Conservation (phyloP, 2,797 vertebrate genomes). For the Smutsia temminckii region DNA sequence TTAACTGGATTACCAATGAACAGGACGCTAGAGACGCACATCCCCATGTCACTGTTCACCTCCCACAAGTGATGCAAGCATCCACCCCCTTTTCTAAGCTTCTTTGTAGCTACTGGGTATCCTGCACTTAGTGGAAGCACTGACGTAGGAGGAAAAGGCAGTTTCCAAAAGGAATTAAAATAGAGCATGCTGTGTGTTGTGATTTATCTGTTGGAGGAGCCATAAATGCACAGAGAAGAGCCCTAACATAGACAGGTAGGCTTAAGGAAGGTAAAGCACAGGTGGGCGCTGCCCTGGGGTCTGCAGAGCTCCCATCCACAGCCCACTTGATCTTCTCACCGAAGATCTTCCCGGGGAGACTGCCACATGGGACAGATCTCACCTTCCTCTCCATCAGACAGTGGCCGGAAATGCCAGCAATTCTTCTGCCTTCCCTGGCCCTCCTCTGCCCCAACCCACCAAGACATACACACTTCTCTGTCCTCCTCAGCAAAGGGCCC, state of each 20-base stretch:
- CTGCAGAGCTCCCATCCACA: too few species aligned
- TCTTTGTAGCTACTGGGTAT: fast-evolving
- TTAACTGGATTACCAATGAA: too few species aligned
- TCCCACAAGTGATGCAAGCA: fast-evolving
- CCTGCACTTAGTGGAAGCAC: fast-evolving
- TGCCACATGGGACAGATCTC: fast-evolving
- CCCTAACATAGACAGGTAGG: fast-evolving
- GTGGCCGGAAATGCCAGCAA: fast-evolving
- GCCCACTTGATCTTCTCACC: background rate
- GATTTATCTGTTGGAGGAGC: fast-evolving
- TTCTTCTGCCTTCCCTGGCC: fast-evolving
- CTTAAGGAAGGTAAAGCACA: fast-evolving
- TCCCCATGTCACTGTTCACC: fast-evolving
- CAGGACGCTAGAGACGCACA: fast-evolving
- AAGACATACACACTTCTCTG: background rate
- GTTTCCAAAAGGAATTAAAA: fast-evolving
- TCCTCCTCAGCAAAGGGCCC: fast-evolving
- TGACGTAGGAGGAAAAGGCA: background rate
- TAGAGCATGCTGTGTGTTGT: fast-evolving
- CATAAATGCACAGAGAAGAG: too few species aligned
- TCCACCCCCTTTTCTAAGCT: fast-evolving
- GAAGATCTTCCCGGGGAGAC: background rate
- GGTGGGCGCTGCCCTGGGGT: fast-evolving
- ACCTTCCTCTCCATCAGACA: background rate
- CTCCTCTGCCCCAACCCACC: too few species aligned